Conservation (phyloP, 1,140 invertebrate species). For the Chrysomallon squamiferum region DNA sequence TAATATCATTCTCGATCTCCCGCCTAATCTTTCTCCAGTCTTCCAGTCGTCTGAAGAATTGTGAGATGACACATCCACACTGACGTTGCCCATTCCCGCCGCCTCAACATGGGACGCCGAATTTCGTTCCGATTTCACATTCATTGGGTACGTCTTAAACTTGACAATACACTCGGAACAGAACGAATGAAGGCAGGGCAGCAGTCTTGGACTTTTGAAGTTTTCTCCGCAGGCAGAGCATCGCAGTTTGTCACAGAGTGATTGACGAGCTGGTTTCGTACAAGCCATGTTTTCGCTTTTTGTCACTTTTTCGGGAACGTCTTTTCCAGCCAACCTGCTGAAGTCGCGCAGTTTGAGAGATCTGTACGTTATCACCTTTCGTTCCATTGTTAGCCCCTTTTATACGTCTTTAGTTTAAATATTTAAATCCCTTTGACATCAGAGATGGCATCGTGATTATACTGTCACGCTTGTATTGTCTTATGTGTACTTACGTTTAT, state of each 20-base stretch:
- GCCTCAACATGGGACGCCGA: neutral
- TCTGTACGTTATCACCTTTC: no score
- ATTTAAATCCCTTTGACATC: no score
- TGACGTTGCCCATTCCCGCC: neutral
- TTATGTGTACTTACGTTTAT: no score
- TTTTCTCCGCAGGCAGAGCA: conserved; percentile 14
- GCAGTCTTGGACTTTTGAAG: conserved; percentile 17
- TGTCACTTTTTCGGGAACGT: no score
- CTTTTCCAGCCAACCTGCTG: no score
- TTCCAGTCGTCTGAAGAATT: neutral
- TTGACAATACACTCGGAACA: conserved; percentile 18
- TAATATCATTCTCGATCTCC: conserved; percentile 6
- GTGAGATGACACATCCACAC: neutral
- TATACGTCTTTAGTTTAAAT: no score
- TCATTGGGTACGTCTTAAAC: conserved; percentile 20
- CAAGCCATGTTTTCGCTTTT: no score
- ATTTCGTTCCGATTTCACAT: neutral
- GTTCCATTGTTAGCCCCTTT: no score
- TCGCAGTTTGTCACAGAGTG: neutral
- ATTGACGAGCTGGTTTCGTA: no score
- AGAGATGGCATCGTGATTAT: no score
- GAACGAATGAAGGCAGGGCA: conserved; percentile 31
- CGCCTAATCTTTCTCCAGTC: neutral
- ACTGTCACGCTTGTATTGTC: no score
- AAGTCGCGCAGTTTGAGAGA: no score